Base-by-base conservation (phyloP, 1,140 invertebrate genomes). In the Hestina assimilis region DNA sequence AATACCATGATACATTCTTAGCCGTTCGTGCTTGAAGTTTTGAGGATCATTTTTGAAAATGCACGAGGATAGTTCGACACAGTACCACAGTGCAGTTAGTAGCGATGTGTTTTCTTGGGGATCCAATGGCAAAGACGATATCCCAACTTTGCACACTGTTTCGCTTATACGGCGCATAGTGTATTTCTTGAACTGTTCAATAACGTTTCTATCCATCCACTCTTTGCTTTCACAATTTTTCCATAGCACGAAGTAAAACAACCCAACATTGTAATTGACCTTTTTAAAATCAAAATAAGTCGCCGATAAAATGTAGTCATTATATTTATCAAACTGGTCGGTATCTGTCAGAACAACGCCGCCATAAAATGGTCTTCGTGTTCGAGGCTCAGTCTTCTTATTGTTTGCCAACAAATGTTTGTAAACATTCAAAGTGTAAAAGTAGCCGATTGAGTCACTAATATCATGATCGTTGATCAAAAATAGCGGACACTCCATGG, bases 151-250 rank as follows among this genome's bases (percentile, higher is more conserved):
- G 28, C 67, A 71, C 3, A 51, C 38, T 24, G 68, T 66, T 1
- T 11, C 23, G 31, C 46, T 59, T 3, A 74, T 54, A 33, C 71
- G 64, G 45, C 68, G 45, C 57, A 74, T 50, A 2, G 40, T 29
- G 19, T 74, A 74, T 12, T 66, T 63, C 15, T 66, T 74, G 8
- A 74, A 68, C 26, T 61, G 57, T 43, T 70, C 60, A 5, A 68
- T 46, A 3, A 74, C 60, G 35, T 74, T 74, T 59, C 26, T 56
- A 31, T 74, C 68, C 71, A 74, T 74, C 71, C 71, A 74, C 40
- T 68, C 52, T 54, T 74, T 74, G n/a, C 55, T 62, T 43, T 73
- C 70, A 35, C 62, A 66, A 45, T 60, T 70, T 35, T 70, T 73
- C 67, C 59, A 73, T 31, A 73, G 35, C 17, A 67, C 57, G 11